Percentiles rank a stretch among this genome's conserved stretches.
Conservation (phyloP, 2,888 invertebrate species). For the Petrolisthes cinctipes region DNA sequence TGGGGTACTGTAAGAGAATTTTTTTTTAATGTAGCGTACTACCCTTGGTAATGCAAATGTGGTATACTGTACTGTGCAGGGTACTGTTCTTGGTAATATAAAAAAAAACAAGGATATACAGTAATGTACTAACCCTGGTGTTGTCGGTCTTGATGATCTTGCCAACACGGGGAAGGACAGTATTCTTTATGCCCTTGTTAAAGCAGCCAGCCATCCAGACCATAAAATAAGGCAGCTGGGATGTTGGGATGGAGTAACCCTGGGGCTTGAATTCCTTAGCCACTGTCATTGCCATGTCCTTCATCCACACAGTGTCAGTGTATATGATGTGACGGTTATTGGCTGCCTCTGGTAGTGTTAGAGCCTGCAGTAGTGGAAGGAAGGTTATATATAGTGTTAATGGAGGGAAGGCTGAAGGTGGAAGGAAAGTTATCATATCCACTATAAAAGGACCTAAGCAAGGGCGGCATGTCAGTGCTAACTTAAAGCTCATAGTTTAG, state of each 20-base stretch:
- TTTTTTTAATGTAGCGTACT: no score
- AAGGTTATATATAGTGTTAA: no score
- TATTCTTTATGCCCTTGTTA: slow-evolving; percentile 70
- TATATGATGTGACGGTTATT: slow-evolving; percentile 71
- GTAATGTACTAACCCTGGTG: slow-evolving; percentile 67
- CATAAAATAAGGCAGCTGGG: slow-evolving; percentile 70
- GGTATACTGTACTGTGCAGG: no score
- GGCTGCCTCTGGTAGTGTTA: slow-evolving; percentile 71
- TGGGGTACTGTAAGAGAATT: no score
- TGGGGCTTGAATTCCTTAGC: slow-evolving; percentile 72
- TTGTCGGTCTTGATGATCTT: slow-evolving; percentile 69
- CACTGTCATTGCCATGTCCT: slow-evolving; percentile 71
- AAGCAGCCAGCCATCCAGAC: slow-evolving; percentile 69
- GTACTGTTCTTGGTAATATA: no score
- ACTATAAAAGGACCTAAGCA: no score
- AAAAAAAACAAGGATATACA: background rate
- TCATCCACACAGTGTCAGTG: slow-evolving; percentile 71
- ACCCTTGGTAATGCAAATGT: no score
- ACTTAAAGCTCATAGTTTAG: no score
- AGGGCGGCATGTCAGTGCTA: no score
- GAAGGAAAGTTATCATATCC: no score
- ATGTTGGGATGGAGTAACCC: slow-evolving; percentile 71
- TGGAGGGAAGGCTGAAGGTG: no score
- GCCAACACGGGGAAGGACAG: slow-evolving; percentile 70
- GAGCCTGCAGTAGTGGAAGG: slow-evolving; percentile 67